Evolutionary conservation across 2,797 vertebrate genomes (phyloP).

Genomic region (Clarias laeviceps): DNA sequence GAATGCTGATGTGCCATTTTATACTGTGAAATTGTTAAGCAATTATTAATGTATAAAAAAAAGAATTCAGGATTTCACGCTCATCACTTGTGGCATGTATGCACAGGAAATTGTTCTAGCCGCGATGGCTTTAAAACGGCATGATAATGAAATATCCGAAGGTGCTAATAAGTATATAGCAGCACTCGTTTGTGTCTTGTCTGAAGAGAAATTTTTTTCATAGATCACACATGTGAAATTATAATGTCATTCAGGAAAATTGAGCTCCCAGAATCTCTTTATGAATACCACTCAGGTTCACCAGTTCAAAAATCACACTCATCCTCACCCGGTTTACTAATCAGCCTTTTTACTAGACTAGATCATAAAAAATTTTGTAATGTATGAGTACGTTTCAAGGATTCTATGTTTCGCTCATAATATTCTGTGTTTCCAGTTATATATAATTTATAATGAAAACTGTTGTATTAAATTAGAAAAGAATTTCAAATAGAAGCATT

Average conservation of each 20-base stretch:
- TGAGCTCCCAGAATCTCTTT: background rate
- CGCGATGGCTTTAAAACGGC: constrained; percentile 21
- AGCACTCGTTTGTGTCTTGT: constrained; percentile 38
- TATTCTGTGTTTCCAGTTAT: no score
- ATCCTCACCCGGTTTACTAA: background rate
- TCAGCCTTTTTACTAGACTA: background rate
- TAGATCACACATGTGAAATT: constrained; percentile 23
- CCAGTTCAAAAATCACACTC: background rate
- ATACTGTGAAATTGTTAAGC: constrained; percentile 36
- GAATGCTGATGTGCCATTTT: constrained; percentile 33
- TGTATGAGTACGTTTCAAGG: no score
- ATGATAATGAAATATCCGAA: constrained; percentile 33
- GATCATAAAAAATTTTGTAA: no score
- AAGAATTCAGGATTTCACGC: constrained; percentile 5
- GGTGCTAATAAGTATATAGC: constrained; percentile 38
- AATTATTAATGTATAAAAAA: constrained; percentile 16
- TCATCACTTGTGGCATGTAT: constrained; percentile 26
- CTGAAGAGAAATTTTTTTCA: constrained; percentile 34
- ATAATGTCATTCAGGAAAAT: background rate
- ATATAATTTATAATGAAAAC: no score
- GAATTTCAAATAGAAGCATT: no score
- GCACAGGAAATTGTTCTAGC: constrained; percentile 9
- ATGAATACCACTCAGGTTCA: background rate
- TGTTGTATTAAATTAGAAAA: no score
- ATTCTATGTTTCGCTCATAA: no score